Base-by-base conservation (phyloP, 2,797 vertebrate species). In the Cirrhinus mrigala region DNA sequence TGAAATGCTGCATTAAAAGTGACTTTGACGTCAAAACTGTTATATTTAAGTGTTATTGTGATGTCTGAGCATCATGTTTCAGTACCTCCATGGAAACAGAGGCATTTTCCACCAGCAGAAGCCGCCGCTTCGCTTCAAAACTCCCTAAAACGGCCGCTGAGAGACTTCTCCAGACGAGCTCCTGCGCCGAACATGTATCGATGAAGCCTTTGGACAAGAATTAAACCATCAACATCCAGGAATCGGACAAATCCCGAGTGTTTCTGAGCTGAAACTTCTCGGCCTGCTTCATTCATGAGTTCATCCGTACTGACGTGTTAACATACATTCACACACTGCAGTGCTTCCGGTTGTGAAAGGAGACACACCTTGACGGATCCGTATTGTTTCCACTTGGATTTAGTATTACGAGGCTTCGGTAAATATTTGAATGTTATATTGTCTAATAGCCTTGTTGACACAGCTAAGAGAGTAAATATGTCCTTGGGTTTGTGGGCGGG, bases 71-170 rank as follows among this genome's bases (percentile, higher is more conserved):
- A 66, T 83, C 71, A 83, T 54, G 33, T 77, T 78, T 46, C 74
- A 60, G 74, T 58, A 84, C 83, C 83, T 84, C 83, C 83, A 70
- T 79, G 64, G 52, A 84, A 79, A 78, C 83, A 14, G 50, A 29
- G 33, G 16, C 83, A 84, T 84, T 79, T 79, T 84, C 50, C 74
- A 62, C 3, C 69, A 48, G 66, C 60, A 48, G 60, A 46, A 33
- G 78, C 44, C 62, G 62, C 27, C 15, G 60, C 22, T 62, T 27
- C 82, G 29, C 64, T 27, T 69, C 16, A 56, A 69, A 77, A 58
- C 74, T 69, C 48, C 62, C 24, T 16, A 8, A 78, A 78, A 76
- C 79, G 54, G 75, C 56, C 87, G 74, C 50, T 20, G 62, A 18
- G 64, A 56, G 62, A 64, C 62, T 2, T 58, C 68, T 83, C 46